Evolutionary conservation across 2,797 vertebrate genomes (phyloP).

Genomic region (Catamblyrhynchus diadema): DNA sequence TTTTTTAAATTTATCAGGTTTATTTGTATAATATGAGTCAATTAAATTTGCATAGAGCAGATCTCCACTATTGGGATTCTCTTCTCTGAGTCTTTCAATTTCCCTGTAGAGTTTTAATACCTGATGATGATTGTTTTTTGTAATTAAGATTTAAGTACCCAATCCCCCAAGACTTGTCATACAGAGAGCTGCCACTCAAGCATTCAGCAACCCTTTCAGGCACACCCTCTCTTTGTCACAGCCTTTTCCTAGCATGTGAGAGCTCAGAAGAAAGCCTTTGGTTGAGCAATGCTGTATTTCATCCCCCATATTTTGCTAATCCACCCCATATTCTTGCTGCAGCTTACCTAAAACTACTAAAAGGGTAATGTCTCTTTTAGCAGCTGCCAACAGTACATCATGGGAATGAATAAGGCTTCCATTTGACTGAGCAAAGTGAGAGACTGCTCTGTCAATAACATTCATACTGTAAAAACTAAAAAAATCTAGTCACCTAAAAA

Average conservation of each 20-base stretch:
- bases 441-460: background rate
- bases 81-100: slow-evolving; percentile 64
- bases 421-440: background rate
- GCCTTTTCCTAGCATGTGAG: background rate
- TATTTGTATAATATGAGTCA: slow-evolving; percentile 68
- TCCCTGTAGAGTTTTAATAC: slow-evolving; percentile 65
- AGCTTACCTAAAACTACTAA: background rate
- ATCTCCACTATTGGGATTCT: slow-evolving; percentile 53
- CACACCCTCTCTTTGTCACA: slow-evolving; percentile 31
- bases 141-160: slow-evolving; percentile 85
- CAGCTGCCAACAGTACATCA: background rate
- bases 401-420: background rate
- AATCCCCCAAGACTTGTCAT: slow-evolving; percentile 77
- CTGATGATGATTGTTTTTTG: slow-evolving; percentile 71
- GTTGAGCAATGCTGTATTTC: background rate
- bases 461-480: background rate
- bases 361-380: slow-evolving; percentile 29
- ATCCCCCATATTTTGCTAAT: slow-evolving; percentile 23
- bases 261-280: slow-evolving; percentile 12
- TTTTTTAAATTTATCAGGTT: slow-evolving; percentile 47
- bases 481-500: background rate
- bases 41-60: slow-evolving; percentile 63
- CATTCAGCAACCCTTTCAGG: slow-evolving; percentile 56
- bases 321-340: background rate
- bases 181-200: slow-evolving; percentile 78